These are phyloP conservation scores for Callaeas wilsoni DNA, from an alignment of 2,113 vertebrate species.

Conservation along the genomic window DNA sequence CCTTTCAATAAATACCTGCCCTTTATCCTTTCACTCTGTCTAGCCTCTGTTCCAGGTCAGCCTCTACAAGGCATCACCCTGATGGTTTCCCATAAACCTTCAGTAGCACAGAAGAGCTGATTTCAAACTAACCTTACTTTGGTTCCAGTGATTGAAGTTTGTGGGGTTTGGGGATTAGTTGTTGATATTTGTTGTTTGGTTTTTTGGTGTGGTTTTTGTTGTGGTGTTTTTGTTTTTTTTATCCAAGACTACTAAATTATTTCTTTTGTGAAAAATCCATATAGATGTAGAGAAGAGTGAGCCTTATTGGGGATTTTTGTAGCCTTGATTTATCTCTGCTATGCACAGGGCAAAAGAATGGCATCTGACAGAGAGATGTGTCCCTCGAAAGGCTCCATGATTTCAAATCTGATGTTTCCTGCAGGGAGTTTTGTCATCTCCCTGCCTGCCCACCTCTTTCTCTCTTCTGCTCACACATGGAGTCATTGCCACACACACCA, in stretches of 20 bases:
- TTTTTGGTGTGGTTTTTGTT: background rate
- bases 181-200: background rate
- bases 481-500: background rate
- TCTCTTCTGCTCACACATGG: background rate
- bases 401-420: background rate
- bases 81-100: background rate
- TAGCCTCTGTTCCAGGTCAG: no score
- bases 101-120: background rate
- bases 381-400: background rate
- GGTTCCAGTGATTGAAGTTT: background rate
- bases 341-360: background rate
- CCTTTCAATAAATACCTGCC: no score
- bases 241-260: background rate
- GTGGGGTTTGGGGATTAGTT: background rate
- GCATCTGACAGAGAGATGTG: fast-evolving
- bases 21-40: no score
- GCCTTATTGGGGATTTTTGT: background rate
- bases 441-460: background rate
- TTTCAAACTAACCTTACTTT: background rate
- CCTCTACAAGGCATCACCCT: no score
- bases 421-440: background rate
- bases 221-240: background rate
- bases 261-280: background rate
- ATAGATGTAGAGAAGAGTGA: background rate
- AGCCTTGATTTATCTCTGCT: background rate